Conservation (phyloP, 2,888 invertebrate species). For the Seladonia tumulorum region DNA sequence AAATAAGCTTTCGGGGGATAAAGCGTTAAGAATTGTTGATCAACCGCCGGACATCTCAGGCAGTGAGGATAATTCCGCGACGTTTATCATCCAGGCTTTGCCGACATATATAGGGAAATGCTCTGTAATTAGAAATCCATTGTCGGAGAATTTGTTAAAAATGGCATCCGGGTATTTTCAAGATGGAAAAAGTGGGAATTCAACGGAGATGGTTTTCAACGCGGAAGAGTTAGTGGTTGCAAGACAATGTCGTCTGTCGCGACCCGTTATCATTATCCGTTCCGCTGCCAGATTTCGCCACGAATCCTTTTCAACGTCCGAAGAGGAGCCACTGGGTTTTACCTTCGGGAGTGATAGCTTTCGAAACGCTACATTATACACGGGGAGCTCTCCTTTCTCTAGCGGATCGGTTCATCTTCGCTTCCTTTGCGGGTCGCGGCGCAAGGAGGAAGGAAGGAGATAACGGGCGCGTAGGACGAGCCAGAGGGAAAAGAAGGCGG, state of each 20-base stretch:
- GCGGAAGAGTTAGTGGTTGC: not conserved
- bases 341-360: constrained; percentile 68
- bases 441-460: constrained; percentile 6
- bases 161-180: not conserved
- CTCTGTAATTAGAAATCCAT: no score
- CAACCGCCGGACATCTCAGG: no score
- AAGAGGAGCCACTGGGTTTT: constrained; percentile 43
- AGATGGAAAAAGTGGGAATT: not conserved
- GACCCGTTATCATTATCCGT: constrained; percentile 21
- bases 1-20: no score
- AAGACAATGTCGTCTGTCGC: not conserved
- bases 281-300: constrained; percentile 24
- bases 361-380: constrained; percentile 66
- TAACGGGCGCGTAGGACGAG: constrained; percentile 15
- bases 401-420: constrained; percentile 48
- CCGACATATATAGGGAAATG: no score
- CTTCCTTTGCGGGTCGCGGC: constrained; percentile 32
- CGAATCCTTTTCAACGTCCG: constrained; percentile 42
- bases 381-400: constrained; percentile 54
- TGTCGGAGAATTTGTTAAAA: not conserved
- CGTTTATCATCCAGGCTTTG: no score
- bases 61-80: no score
- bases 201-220: not conserved
- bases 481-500: constrained; percentile 3
- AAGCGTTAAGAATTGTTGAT: no score